Evolutionary conservation across 2,888 invertebrate species (phyloP).

Genomic region (Tinea semifulvella): DNA sequence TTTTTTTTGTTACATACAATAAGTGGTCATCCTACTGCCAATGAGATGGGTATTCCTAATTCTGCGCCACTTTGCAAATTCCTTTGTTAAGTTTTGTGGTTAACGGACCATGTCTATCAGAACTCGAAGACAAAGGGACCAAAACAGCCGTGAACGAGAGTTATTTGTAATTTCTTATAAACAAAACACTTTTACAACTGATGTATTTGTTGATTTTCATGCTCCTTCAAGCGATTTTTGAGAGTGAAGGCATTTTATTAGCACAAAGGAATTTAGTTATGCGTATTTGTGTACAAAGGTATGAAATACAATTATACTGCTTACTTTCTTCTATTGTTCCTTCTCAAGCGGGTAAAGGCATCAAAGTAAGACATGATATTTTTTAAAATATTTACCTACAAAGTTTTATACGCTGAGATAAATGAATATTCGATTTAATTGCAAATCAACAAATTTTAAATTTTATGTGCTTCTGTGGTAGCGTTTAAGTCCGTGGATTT

Average conservation of each 20-base stretch:
- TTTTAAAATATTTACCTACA: no score
- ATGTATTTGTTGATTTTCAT: conserved; percentile 10
- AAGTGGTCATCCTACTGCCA: not conserved
- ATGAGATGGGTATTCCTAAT: conserved; percentile 11
- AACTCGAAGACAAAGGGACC: conserved; percentile 11
- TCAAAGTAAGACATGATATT: no score
- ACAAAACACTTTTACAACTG: not conserved
- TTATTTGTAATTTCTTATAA: conserved; percentile 12
- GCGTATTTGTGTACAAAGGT: not conserved
- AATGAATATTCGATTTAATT: no score
- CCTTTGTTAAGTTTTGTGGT: conserved; percentile 13
- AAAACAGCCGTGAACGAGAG: conserved; percentile 13
- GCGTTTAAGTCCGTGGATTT: no score
- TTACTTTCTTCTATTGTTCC: no score
- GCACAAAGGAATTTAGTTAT: not conserved
- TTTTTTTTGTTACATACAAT: not conserved
- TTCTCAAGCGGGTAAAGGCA: no score
- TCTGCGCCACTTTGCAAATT: conserved; percentile 9
- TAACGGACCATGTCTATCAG: conserved; percentile 14
- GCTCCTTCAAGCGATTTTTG: not conserved
- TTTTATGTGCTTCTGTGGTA: no score
- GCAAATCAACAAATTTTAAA: no score
- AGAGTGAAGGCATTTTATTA: conserved; percentile 1
- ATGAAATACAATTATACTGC: not conserved
- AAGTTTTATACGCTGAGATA: no score